These are phyloP conservation scores for Bilobella aurantiaca DNA, from an alignment of 1,140 invertebrate genomes.

Conservation along the genomic window DNA sequence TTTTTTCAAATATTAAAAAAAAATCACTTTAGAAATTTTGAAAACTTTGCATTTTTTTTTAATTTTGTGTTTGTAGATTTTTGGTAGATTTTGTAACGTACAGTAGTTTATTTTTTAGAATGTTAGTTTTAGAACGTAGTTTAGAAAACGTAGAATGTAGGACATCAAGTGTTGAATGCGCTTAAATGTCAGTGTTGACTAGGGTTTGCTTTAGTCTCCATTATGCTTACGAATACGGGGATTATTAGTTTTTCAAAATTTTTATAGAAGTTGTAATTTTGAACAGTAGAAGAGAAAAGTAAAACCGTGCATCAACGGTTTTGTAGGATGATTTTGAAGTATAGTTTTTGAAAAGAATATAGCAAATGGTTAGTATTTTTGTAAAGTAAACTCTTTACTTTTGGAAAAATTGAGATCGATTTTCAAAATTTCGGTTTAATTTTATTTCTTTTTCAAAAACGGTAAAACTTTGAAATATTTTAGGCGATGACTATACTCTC, in stretches of 20 bases:
- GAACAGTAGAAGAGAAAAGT: too few species aligned
- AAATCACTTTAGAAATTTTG: neutral
- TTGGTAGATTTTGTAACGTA: neutral
- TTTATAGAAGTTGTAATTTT: conserved; percentile 13
- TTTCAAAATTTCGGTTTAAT: conserved; percentile 13
- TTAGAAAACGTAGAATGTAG: neutral
- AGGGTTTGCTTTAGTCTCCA: conserved; percentile 9
- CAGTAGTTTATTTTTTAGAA: neutral
- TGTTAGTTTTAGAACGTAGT: too few species aligned
- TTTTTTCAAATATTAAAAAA: neutral
- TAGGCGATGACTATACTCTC: conserved; percentile 38
- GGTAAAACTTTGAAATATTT: neutral
- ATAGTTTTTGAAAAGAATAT: too few species aligned
- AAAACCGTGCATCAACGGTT: too few species aligned
- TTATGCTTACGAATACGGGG: neutral
- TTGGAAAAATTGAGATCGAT: too few species aligned
- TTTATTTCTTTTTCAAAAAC: neutral
- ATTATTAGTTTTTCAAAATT: too few species aligned
- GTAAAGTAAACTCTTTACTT: conserved; percentile 16
- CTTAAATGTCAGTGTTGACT: neutral
- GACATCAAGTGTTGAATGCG: neutral
- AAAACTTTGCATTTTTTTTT: conserved; percentile 37
- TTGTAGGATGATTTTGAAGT: too few species aligned
- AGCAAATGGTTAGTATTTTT: too few species aligned
- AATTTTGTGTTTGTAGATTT: neutral